Evolutionary conservation across 2,797 vertebrate genomes (phyloP), one percentile per base, ranked within the genome.

Genomic region (Syngnathus rostellatus): DNA sequence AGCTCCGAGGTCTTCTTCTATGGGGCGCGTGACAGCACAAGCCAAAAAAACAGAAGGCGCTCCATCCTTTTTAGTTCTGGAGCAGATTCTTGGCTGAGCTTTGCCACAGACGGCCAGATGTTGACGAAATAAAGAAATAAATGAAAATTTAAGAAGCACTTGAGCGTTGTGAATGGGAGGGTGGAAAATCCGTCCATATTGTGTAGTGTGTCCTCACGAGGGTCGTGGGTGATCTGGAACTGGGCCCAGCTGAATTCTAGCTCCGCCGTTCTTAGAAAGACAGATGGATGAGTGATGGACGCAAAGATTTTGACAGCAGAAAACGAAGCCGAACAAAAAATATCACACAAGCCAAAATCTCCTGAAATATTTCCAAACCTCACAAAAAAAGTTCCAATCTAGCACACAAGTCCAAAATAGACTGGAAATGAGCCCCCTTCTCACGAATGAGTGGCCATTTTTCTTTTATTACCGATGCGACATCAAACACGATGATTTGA

Each of bases 1-100:
- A 60, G 21, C 48, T 63, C 68, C 63, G 64, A 81, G 68, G 51
- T 75, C 74, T 64, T 81, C 74, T 64, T 81, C 77, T 80, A 81
- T 76, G 77, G 72, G 54, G 69, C 2, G 67, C 57, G 70, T 78
- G 68, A 66, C 6, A 58, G 63, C 68, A 3, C 1, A 41, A 12
- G n/a, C n/a, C 59, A 1, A 21, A 43, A 61, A 21, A 43, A n/a
- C 1, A 57, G 12, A 57, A 2, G 54, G 51, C 7, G n/a, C 8
- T 23, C 81, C 67, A 75, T 81, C 69, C 64, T 65, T 77, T 78
- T 72, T 76, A 77, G 77, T 62, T 76, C 39, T 9, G 0, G 8
- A 76, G 67, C 76, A 79, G 67, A 79, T 83, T 78, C 65, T 82
- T 82, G 76, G 83, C 77, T 72, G 53, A 25, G 31, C 64, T 61